A percentile compares a stretch with the other conserved stretches of the same genome.
phyloP scores from a whole-genome alignment of 2,113 vertebrate genomes.

The Vimba vimba region DNA sequence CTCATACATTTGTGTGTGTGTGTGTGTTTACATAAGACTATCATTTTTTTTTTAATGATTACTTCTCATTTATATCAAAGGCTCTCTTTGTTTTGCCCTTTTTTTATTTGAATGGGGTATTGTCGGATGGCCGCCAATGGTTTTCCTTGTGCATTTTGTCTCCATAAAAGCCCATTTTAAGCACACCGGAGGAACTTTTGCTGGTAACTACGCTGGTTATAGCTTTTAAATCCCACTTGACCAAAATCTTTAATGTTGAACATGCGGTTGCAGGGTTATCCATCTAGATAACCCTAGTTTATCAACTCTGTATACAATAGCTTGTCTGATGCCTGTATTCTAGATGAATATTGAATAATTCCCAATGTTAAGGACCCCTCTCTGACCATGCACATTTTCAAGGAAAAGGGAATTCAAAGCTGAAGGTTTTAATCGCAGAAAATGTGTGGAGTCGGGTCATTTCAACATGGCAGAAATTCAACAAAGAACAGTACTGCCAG shows the following conservation, averaged over 20 bases:
- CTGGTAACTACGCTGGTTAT: neutral
- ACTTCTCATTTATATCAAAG: conserved; percentile 56
- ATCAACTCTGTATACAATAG: neutral
- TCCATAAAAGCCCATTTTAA: conserved; percentile 19
- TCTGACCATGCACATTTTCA: conserved; percentile 33
- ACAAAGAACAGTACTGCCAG: conserved; percentile 81
- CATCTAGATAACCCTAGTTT: neutral
- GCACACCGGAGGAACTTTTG: neutral
- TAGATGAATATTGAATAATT: neutral
- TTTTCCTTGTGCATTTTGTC: conserved; percentile 57
- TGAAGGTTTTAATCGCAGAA: conserved; percentile 75
- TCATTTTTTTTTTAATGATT: conserved; percentile 65
- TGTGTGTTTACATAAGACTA: conserved; percentile 71
- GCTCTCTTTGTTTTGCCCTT: conserved; percentile 28
- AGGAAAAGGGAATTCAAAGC: conserved; percentile 48
- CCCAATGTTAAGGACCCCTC: neutral
- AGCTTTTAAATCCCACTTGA: neutral
- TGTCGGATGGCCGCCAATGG: conserved; percentile 65
- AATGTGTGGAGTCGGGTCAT: conserved; percentile 84
- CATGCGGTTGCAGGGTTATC: neutral
- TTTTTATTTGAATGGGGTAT: conserved; percentile 56
- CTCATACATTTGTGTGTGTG: conserved; percentile 57
- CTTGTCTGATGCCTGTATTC: neutral
- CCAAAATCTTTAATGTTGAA: neutral
- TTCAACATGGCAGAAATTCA: conserved; percentile 86